These are phyloP conservation scores for Rhinella marina DNA, from an alignment of 2,797 vertebrate genomes.

Conservation along the genomic window DNA sequence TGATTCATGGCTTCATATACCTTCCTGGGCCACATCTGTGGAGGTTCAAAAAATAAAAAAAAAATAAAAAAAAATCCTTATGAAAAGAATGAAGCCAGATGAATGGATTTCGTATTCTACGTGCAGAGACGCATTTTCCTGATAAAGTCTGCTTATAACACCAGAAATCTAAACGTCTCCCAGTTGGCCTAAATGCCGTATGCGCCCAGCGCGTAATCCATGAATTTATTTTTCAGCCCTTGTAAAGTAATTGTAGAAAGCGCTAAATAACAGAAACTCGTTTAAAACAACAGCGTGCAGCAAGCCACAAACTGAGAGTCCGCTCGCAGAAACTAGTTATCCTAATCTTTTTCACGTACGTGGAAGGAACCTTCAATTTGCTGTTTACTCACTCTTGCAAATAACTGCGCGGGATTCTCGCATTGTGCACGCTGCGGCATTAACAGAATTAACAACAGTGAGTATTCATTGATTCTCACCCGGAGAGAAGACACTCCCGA, in stretches of 20 bases:
- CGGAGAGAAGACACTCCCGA: conserved; percentile 62
- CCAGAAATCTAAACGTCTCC: conserved; percentile 39
- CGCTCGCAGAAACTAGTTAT: conserved; percentile 52
- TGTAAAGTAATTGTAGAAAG: conserved; percentile 60
- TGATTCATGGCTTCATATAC: neutral
- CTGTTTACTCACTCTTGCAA: conserved; percentile 54
- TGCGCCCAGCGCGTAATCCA: conserved; percentile 54
- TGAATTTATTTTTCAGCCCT: conserved; percentile 52
- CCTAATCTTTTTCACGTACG: conserved; percentile 55
- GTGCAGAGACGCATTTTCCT: conserved; percentile 4
- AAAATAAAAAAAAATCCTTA: neutral
- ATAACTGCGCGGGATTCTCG: conserved; percentile 62
- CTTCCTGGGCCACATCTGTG: neutral
- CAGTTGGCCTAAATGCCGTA: conserved; percentile 45
- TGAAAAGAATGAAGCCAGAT: neutral
- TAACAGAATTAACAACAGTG: conserved; percentile 73
- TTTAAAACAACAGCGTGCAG: conserved; percentile 61
- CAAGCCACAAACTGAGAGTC: conserved; percentile 53
- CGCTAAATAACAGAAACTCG: conserved; percentile 62
- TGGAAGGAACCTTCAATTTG: conserved; percentile 58
- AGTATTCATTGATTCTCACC: conserved; percentile 71
- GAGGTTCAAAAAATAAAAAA: neutral
- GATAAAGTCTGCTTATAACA: conserved; percentile 27
- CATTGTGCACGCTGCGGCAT: conserved; percentile 63
- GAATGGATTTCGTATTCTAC: conserved; percentile 27